A percentile compares a stretch with the other conserved stretches of the same genome.
phyloP scores from a whole-genome alignment of 2,113 vertebrate species.

The Carlito syrichta region DNA sequence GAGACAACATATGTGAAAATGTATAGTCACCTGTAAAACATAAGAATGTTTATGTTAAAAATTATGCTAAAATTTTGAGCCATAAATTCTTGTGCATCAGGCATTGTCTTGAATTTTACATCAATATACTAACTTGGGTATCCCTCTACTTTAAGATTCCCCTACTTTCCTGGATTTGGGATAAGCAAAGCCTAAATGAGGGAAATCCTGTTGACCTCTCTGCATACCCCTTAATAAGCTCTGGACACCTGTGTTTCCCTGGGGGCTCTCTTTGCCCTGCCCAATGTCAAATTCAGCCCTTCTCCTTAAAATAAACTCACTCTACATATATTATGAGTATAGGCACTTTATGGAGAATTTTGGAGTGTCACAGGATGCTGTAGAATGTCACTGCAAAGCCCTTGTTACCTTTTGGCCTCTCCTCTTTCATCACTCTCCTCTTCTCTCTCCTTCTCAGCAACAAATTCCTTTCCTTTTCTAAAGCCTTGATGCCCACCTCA shows the following conservation, averaged over 20 bases:
- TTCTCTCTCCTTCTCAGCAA: background rate
- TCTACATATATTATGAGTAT: background rate
- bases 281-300: background rate
- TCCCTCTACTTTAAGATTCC: background rate
- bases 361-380: background rate
- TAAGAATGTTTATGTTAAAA: background rate
- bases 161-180: background rate
- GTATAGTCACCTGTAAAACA: background rate
- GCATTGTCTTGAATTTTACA: background rate
- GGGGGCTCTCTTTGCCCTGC: background rate
- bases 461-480: background rate
- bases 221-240: background rate
- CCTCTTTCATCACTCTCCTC: background rate
- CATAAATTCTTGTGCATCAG: background rate
- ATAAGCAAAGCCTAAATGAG: background rate
- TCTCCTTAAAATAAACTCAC: background rate
- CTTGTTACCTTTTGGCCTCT: background rate
- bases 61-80: background rate
- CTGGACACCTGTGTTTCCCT: background rate
- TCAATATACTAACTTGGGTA: background rate
- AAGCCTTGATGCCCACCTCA: background rate
- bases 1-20: background rate
- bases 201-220: background rate
- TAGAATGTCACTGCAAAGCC: background rate
- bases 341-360: background rate